Evolutionary conservation across 2,113 vertebrate species (phyloP).

Genomic region (Ciconia stormi): DNA sequence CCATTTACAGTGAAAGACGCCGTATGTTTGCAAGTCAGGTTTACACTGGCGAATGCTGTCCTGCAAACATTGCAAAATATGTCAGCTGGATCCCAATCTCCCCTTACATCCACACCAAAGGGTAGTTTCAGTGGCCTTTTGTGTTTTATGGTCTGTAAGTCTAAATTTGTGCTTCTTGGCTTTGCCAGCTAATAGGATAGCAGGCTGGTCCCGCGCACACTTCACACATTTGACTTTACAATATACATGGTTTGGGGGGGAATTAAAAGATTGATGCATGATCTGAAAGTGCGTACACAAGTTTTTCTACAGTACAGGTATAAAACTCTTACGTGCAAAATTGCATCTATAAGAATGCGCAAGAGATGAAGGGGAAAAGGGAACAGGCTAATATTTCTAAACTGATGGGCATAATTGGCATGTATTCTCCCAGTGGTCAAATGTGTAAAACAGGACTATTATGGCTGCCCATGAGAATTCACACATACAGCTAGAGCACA

Average conservation of each 20-base stretch:
- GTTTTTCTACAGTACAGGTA: background rate
- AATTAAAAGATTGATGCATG: background rate
- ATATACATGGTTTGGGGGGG: too few species aligned
- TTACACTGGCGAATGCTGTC: conserved; percentile 11
- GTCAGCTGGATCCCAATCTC: background rate
- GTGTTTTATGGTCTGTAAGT: background rate
- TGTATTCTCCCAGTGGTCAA: background rate
- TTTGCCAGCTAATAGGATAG: background rate
- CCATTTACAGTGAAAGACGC: background rate
- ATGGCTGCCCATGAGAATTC: background rate
- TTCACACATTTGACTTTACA: background rate
- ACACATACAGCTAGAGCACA: background rate
- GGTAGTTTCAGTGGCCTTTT: background rate
- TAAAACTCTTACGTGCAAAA: background rate
- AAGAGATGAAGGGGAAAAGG: background rate
- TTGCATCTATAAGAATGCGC: background rate
- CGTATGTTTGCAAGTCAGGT: background rate
- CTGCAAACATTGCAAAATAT: conserved; percentile 5
- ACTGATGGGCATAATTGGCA: background rate
- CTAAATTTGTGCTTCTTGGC: background rate
- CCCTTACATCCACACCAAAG: background rate
- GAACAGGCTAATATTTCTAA: background rate
- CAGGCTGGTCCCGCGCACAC: background rate
- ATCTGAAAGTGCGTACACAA: background rate
- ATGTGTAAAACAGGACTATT: background rate